Conservation (phyloP, 1,140 invertebrate genomes). For the Bombus huntii region DNA sequence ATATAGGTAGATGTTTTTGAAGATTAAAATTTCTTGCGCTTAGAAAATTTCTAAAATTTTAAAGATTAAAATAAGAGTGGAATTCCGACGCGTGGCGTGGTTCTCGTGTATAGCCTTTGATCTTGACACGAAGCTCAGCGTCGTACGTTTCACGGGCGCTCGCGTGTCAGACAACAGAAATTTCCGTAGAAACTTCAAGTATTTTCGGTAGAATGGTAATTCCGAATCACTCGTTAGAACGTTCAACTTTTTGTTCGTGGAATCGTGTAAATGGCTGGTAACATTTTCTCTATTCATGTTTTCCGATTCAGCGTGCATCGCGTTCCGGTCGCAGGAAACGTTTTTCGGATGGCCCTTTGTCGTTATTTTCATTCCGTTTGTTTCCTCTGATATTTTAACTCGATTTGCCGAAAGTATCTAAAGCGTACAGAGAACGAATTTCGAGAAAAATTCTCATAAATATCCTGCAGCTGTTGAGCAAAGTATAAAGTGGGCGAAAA, state of each 20-base stretch:
- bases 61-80: neutral
- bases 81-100: no score
- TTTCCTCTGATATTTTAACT: slow-evolving; percentile 14
- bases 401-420: no score
- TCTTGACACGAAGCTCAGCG: neutral
- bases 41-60: no score
- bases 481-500: neutral
- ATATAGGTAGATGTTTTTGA: neutral
- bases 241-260: neutral
- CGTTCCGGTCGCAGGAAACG: neutral
- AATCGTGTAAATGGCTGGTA: neutral
- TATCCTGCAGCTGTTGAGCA: neutral
- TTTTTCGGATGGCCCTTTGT: neutral
- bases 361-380: neutral
- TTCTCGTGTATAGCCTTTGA: slow-evolving; percentile 34
- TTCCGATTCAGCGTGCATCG: neutral
- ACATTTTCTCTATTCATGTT: neutral
- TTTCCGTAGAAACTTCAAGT: slow-evolving; percentile 45
- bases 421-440: neutral
- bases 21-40: no score
- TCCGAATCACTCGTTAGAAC: slow-evolving; percentile 6
- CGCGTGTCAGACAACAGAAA: slow-evolving; percentile 13
- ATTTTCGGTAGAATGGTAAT: slow-evolving; percentile 15
- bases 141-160: neutral
- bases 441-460: neutral